A percentile compares a stretch with the other conserved stretches of the same genome.
Evolutionary conservation across 2,888 invertebrate species (phyloP).

Genomic region (Drosophila algonquin): DNA sequence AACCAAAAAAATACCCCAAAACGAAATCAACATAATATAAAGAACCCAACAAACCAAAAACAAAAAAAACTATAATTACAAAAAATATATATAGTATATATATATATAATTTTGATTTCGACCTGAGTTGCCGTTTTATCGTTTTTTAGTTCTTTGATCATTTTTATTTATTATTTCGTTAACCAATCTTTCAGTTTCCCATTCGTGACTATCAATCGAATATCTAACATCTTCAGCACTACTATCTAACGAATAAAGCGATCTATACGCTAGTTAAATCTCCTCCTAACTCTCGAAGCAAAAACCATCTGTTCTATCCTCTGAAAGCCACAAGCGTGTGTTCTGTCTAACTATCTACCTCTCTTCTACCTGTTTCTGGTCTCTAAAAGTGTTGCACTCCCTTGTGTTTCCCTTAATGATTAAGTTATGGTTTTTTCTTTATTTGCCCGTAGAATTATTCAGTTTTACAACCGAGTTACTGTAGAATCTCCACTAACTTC

Average conservation of each 20-base stretch:
- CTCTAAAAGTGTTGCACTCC: conserved; percentile 27
- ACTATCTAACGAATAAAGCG: conserved; percentile 18
- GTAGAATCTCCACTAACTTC: conserved; percentile 31
- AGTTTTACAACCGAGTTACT: conserved; percentile 16
- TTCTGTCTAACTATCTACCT: background rate
- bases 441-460: conserved; percentile 11
- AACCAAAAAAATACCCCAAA: conserved; percentile 31
- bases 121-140: conserved; percentile 33
- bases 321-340: conserved; percentile 14
- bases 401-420: conserved; percentile 4
- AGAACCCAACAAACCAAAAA: conserved; percentile 16
- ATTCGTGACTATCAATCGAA: conserved; percentile 20
- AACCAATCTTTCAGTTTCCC: conserved; percentile 2
- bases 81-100: conserved; percentile 30
- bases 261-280: conserved; percentile 25
- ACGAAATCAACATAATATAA: conserved; percentile 7
- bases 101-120: conserved; percentile 32
- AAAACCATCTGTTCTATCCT: conserved; percentile 14
- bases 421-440: conserved; percentile 1
- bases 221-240: conserved; percentile 47
- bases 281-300: conserved; percentile 15
- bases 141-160: conserved; percentile 17
- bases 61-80: conserved; percentile 17
- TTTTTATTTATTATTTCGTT: conserved; percentile 15
- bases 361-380: conserved; percentile 8